Evolutionary conservation across 2,113 vertebrate genomes (phyloP), one percentile per base, ranked within the genome.

Genomic region (Upupa epops): DNA sequence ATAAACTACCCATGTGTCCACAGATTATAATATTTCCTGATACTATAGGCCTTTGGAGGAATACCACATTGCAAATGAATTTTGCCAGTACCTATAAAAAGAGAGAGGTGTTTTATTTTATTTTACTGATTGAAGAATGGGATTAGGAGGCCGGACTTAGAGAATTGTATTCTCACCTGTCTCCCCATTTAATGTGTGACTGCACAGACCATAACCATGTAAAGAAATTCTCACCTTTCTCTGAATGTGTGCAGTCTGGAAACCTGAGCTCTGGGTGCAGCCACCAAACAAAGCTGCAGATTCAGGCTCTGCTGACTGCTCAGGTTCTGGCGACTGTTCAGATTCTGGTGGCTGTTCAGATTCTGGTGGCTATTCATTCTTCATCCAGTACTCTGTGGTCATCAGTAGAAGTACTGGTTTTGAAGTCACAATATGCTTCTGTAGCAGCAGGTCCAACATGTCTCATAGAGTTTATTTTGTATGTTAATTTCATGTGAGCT

Each of bases 401-500:
- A 66, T 34, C 16, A 26, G 56, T 34, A 61, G 37, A 88, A 93
- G 78, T 74, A 77, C 2, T 59, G 49, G 40, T 79, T 63, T 77
- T 88, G 78, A 77, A 91, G 48, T 58, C 83, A 68, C 36, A 79
- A 92, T 76, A 56, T 79, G 66, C 66, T 91, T 82, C 89, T 88
- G 56, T 92, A 83, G 46, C 73, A 68, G 76, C 46, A 61, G 36
- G 17, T 86, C 88, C 45, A 75, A 17, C 24, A 36, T 7, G 17
- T 22, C 29, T 71, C n/a, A 40, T 45, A 25, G 56, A 72, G 37
- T 83, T 69, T 78, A 45, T 90, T 94, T 88, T 89, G 40, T 77
- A 86, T 92, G 90, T 79, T 88, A 82, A 94, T 96, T 90, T 78
- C 54, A 49, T 72, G 83, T 46, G 86, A 73, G 69, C 86, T 90